These are phyloP conservation scores for Monopterus albus DNA, from an alignment of 2,113 vertebrate genomes.

Conservation along the genomic window DNA sequence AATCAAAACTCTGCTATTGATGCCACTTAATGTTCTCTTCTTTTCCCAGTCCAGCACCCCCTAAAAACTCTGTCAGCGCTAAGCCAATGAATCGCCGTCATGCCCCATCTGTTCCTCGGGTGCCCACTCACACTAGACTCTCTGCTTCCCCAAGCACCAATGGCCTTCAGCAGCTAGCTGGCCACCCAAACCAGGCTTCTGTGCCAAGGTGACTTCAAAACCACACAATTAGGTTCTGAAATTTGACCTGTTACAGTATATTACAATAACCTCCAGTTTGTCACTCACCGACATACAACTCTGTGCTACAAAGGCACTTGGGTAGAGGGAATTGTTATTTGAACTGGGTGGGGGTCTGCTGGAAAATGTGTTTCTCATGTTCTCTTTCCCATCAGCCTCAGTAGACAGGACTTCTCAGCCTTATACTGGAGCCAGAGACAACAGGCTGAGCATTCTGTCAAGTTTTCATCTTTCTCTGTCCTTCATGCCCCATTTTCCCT, in stretches of 20 bases:
- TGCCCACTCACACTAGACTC: slow-evolving; percentile 72
- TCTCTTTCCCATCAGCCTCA: slow-evolving; percentile 74
- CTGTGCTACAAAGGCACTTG: slow-evolving; percentile 34
- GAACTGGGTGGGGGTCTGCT: slow-evolving; percentile 83
- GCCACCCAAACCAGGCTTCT: slow-evolving; percentile 81
- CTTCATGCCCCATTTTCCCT: slow-evolving; percentile 24
- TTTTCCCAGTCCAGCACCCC: slow-evolving; percentile 70
- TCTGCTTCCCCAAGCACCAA: slow-evolving; percentile 69
- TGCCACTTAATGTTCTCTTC: slow-evolving; percentile 6
- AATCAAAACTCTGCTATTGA: background rate
- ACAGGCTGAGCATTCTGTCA: slow-evolving; percentile 64
- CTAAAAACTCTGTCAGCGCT: slow-evolving; percentile 74
- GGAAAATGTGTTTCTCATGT: slow-evolving; percentile 85
- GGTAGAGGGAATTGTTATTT: slow-evolving; percentile 71
- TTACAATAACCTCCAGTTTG: slow-evolving; percentile 12
- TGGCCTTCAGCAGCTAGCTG: slow-evolving; percentile 77
- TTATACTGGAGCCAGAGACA: slow-evolving; percentile 75
- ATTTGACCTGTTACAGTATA: slow-evolving; percentile 7
- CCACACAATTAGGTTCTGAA: slow-evolving; percentile 12
- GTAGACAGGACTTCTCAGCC: slow-evolving; percentile 67
- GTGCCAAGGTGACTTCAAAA: slow-evolving; percentile 86
- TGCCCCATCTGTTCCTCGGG: slow-evolving; percentile 80
- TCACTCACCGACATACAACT: slow-evolving; percentile 7
- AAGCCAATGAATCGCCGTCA: slow-evolving; percentile 75
- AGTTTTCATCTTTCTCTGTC: slow-evolving; percentile 59